Percentiles rank a stretch among this genome's conserved stretches.
These are phyloP conservation scores for Stercorarius parasiticus DNA, from an alignment of 2,113 vertebrate genomes.

Conservation along the genomic window DNA sequence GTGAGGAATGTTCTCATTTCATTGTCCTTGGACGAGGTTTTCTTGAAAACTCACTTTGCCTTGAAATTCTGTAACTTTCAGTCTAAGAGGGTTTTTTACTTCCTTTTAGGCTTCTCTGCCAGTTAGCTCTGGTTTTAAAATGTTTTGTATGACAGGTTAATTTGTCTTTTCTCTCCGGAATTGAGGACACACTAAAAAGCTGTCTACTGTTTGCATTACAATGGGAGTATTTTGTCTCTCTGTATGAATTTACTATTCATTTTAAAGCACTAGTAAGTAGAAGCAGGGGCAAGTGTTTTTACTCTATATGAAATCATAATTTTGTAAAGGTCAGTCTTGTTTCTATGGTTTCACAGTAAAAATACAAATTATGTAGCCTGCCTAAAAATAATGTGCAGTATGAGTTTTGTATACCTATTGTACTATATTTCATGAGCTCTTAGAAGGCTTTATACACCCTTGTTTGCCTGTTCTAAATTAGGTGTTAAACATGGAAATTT, in stretches of 20 bases:
- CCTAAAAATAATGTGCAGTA: background rate
- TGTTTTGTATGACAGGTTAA: background rate
- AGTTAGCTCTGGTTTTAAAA: background rate
- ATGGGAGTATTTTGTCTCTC: background rate
- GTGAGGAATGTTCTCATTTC: background rate
- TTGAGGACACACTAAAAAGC: background rate
- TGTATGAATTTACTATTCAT: background rate
- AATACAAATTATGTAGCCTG: background rate
- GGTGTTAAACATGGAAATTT: background rate
- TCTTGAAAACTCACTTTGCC: background rate
- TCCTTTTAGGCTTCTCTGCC: background rate
- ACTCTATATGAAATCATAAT: background rate
- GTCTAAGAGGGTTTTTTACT: background rate
- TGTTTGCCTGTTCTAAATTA: background rate
- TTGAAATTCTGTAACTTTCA: background rate
- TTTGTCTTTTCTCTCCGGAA: background rate
- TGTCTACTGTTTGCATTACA: background rate
- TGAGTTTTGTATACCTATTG: background rate
- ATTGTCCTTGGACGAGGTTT: background rate
- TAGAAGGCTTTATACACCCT: background rate
- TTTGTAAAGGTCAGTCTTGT: background rate
- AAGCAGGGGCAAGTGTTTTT: background rate
- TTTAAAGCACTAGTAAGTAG: background rate
- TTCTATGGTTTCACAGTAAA: background rate
- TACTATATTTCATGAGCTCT: background rate